Evolutionary conservation across 2,797 vertebrate species (phyloP).

Genomic region (Chlorospingus flavigularis): DNA sequence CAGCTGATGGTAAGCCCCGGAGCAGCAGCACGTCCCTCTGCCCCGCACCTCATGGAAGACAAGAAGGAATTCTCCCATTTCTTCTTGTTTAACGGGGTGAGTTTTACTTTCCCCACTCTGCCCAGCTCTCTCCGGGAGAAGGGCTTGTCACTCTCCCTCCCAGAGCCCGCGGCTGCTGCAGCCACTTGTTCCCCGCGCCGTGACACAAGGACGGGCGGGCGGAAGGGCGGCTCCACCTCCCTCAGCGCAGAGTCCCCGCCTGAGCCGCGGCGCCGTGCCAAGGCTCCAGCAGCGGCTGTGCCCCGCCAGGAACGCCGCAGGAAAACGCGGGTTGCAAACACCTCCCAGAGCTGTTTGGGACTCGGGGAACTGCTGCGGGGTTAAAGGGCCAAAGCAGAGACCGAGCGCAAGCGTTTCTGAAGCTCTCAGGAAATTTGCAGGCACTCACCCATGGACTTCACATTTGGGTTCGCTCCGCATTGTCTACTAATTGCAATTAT

Average conservation of each 20-base stretch:
- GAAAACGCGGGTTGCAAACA: conserved; percentile 9
- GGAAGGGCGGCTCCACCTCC: neutral
- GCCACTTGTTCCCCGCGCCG: neutral
- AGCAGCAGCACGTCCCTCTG: neutral
- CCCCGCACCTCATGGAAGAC: rapidly evolving
- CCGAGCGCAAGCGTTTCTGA: neutral
- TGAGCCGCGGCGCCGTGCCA: neutral
- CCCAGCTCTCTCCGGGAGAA: neutral
- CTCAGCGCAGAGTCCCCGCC: neutral
- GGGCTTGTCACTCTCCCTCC: too few species aligned
- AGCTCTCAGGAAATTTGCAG: neutral
- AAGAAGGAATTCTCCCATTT: neutral
- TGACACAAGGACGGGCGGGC: neutral
- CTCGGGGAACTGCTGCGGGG: neutral
- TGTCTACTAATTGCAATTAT: conserved; percentile 14
- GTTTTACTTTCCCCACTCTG: neutral
- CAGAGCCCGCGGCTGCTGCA: neutral
- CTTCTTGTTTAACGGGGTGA: neutral
- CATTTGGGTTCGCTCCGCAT: neutral
- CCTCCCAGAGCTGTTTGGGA: neutral
- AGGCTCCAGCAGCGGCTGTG: neutral
- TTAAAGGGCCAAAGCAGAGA: neutral
- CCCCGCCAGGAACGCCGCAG: neutral
- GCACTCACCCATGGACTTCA: neutral
- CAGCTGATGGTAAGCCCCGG: neutral